These are phyloP conservation scores for Chlorodrepanis virens DNA, from an alignment of 2,113 vertebrate genomes.

Conservation along the genomic window DNA sequence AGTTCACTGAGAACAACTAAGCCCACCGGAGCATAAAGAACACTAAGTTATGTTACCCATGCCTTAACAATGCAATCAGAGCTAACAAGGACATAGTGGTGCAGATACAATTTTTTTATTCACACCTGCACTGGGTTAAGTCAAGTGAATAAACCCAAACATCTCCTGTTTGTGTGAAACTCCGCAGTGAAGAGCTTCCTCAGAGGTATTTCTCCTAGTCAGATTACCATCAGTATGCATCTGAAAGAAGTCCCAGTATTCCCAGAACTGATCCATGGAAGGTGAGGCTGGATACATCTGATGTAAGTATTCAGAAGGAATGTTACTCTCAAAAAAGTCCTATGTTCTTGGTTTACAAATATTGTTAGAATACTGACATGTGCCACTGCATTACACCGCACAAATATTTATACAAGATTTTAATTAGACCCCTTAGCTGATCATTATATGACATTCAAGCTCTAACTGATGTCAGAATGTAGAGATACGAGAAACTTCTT, in stretches of 20 bases:
- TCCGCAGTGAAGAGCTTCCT: not conserved
- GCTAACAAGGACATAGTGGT: not conserved
- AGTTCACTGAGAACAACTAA: not conserved
- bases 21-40: not conserved
- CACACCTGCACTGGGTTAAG: not conserved
- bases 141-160: not conserved
- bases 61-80: not conserved
- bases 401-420: not conserved
- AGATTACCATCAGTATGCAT: not conserved
- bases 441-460: not conserved
- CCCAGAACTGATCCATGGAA: not conserved
- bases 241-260: not conserved
- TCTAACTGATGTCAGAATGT: not conserved
- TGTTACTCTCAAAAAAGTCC: not conserved
- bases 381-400: not conserved
- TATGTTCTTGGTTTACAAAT: not conserved
- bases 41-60: not conserved
- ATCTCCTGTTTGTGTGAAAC: not conserved
- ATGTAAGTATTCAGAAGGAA: not conserved
- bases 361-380: not conserved
- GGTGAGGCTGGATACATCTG: not conserved
- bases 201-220: not conserved
- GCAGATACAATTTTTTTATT: not conserved
- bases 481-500: not conserved
- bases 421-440: not conserved